A percentile compares a stretch with the other conserved stretches of the same genome.
phyloP scores from a whole-genome alignment of 2,113 vertebrate genomes.

The Brachypteracias leptosomus region DNA sequence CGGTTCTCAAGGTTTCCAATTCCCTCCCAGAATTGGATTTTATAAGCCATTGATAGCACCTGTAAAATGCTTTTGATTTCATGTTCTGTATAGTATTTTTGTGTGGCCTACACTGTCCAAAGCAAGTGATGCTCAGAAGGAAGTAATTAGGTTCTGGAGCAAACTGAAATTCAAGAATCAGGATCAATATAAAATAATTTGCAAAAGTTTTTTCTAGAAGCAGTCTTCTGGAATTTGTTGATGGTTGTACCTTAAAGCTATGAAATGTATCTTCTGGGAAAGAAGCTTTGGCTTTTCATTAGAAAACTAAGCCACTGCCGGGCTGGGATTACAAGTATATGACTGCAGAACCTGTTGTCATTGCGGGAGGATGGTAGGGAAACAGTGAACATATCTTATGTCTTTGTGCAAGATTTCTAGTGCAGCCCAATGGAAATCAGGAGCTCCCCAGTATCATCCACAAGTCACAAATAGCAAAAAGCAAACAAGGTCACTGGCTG shows the following conservation, averaged over 20 bases:
- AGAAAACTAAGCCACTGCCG: neutral
- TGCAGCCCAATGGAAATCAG: neutral
- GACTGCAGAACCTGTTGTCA: neutral
- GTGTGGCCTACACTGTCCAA: neutral
- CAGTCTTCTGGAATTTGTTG: neutral
- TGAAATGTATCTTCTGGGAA: neutral
- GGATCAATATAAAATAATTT: neutral
- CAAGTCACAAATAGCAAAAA: neutral
- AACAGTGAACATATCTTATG: neutral
- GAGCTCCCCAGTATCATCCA: neutral
- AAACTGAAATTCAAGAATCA: neutral
- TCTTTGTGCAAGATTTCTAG: neutral
- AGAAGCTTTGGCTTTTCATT: neutral
- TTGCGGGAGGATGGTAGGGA: neutral
- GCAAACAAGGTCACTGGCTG: neutral
- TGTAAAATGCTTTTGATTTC: conserved; percentile 19
- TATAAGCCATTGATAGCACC: conserved; percentile 22
- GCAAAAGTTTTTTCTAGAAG: neutral
- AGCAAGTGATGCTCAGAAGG: neutral
- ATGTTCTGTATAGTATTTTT: neutral
- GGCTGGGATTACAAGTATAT: neutral
- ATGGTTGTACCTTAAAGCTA: neutral
- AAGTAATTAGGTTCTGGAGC: neutral
- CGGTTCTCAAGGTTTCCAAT: neutral
- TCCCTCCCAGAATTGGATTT: conserved; percentile 23